Conservation (phyloP, 2,888 invertebrate genomes). For the Cenopis cana region DNA sequence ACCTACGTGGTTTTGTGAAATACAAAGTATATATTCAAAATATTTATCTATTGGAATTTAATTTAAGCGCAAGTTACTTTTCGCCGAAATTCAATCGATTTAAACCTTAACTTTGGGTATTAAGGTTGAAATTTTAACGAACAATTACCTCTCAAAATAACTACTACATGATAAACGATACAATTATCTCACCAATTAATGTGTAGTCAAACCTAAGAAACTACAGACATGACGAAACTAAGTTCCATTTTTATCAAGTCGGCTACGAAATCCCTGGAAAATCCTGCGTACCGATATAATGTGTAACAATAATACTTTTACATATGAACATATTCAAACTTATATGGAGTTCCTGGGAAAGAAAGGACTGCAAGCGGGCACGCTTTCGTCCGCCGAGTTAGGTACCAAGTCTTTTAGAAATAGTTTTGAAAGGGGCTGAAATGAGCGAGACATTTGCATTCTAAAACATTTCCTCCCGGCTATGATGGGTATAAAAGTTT, state of each 20-base stretch:
- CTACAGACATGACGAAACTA: not conserved
- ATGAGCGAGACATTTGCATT: conserved; percentile 77
- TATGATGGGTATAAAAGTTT: conserved; percentile 67
- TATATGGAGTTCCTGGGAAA: conserved; percentile 28
- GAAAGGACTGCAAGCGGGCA: conserved; percentile 53
- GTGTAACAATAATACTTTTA: conserved; percentile 7
- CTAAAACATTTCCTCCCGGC: conserved; percentile 66
- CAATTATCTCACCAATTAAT: no score
- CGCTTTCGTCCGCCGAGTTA: conserved; percentile 68
- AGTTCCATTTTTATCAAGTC: no score
- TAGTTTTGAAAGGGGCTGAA: conserved; percentile 74
- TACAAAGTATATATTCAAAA: no score
- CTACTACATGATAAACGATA: not conserved
- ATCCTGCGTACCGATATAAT: not conserved
- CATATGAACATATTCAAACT: conserved; percentile 18
- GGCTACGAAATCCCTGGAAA: no score
- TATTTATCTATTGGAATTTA: no score
- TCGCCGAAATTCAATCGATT: no score
- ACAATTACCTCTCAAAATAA: conserved; percentile 9
- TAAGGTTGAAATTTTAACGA: not conserved
- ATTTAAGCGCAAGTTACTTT: no score
- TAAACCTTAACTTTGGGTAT: no score
- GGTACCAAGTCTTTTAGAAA: conserved; percentile 67
- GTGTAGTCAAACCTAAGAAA: no score
- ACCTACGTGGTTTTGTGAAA: no score